A percentile compares a stretch with the other conserved stretches of the same genome.
Evolutionary conservation across 2,797 vertebrate species (phyloP).

Genomic region (Rhabdophis nuchalis): DNA sequence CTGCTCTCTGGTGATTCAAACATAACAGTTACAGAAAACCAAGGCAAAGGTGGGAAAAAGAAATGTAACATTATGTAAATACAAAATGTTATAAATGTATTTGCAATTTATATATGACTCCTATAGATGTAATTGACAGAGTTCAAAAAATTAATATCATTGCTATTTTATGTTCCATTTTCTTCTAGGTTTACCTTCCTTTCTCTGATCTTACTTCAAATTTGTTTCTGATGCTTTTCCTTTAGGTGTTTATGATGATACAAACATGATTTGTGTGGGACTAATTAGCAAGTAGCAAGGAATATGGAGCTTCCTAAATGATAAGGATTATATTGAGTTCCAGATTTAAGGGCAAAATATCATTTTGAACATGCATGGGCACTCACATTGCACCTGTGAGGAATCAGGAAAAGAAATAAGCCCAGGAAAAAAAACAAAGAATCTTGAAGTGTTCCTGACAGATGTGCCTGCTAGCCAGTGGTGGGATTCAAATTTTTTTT

Average conservation of each 20-base stretch:
- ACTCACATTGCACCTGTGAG: neutral
- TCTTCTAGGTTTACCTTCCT: neutral
- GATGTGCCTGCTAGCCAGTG: neutral
- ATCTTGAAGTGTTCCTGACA: neutral
- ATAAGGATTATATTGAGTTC: neutral
- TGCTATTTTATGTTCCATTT: neutral
- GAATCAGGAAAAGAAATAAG: neutral
- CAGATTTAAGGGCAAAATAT: neutral
- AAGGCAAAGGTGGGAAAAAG: neutral
- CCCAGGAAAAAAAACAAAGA: neutral
- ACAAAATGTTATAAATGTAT: neutral
- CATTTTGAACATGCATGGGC: neutral
- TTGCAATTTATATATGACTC: neutral
- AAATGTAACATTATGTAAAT: neutral
- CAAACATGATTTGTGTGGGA: neutral
- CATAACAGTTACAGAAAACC: neutral
- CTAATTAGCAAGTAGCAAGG: neutral
- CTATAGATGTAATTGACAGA: neutral
- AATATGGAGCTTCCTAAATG: neutral
- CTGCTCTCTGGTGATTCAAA: neutral
- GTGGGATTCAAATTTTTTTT: no score
- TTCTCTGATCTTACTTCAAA: neutral
- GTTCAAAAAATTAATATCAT: neutral
- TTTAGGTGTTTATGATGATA: neutral
- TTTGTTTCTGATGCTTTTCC: neutral